Conservation (phyloP, 2,888 invertebrate genomes). For the Caenorhabditis panamensis region DNA sequence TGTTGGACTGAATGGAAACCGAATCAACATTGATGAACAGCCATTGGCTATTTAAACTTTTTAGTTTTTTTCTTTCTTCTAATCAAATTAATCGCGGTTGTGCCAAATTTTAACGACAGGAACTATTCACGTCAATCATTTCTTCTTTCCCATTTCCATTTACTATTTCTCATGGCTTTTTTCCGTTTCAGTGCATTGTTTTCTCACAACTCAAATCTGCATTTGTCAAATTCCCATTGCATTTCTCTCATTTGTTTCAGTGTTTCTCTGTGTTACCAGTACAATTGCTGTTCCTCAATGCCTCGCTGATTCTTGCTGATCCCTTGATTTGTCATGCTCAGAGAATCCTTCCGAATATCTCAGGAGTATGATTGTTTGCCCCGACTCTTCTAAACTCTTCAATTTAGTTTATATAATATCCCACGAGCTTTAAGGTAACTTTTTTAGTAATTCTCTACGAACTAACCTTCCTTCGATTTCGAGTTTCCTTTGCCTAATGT, state of each 20-base stretch:
- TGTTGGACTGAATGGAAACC: conserved; percentile 61
- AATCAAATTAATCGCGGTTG: too few species aligned
- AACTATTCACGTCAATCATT: not conserved
- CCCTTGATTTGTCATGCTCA: not conserved
- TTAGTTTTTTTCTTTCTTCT: conserved; percentile 14
- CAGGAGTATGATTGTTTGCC: not conserved
- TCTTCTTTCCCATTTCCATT: not conserved
- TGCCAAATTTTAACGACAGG: conserved; percentile 4
- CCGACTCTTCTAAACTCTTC: too few species aligned
- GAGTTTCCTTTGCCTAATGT: not conserved
- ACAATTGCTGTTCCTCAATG: not conserved
- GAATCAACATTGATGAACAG: conserved; percentile 55
- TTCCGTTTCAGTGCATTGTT: too few species aligned
- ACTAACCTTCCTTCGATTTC: not conserved
- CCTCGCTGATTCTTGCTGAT: not conserved
- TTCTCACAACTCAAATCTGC: too few species aligned
- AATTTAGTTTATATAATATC: too few species aligned
- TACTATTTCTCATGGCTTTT: too few species aligned
- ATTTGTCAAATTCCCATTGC: not conserved
- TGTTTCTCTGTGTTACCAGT: not conserved
- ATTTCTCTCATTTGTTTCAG: not conserved
- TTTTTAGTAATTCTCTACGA: too few species aligned
- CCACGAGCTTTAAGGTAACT: not conserved
- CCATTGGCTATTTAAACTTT: conserved; percentile 27
- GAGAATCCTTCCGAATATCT: not conserved